These are phyloP conservation scores for Sinocyclocheilus maitianheensis DNA, from an alignment of 2,113 vertebrate species.

Conservation along the genomic window DNA sequence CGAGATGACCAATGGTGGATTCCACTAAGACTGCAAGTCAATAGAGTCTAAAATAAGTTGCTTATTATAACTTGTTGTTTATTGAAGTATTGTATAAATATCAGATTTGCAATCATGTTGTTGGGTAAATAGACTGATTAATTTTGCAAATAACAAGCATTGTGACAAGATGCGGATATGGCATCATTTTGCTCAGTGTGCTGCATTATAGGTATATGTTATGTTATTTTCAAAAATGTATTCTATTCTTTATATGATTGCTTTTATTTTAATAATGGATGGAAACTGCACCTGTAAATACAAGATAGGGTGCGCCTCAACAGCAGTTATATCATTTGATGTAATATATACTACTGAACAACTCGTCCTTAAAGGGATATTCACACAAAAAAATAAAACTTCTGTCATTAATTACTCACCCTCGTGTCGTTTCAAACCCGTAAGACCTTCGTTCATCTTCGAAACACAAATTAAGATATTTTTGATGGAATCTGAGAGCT, in stretches of 20 bases:
- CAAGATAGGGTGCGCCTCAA: neutral
- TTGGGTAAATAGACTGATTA: neutral
- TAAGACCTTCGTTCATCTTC: no score
- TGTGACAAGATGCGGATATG: neutral
- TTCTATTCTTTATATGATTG: neutral
- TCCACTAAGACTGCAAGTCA: no score
- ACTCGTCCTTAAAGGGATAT: neutral
- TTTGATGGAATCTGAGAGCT: no score
- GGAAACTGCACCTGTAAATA: neutral
- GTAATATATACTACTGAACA: slow-evolving; percentile 45
- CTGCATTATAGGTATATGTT: neutral
- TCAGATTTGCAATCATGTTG: neutral
- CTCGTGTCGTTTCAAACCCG: no score
- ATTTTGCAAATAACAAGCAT: neutral
- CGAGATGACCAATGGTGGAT: no score
- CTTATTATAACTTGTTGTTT: neutral
- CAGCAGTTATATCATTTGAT: neutral
- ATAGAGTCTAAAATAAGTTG: no score
- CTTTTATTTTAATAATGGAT: neutral
- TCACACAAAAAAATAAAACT: no score
- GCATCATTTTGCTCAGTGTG: neutral
- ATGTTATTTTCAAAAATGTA: neutral
- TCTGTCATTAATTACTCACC: no score
- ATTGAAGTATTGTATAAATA: neutral
- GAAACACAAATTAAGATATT: no score